phyloP scores from a whole-genome alignment of 2,888 invertebrate genomes.

The Fissipunctia ypsillon region DNA sequence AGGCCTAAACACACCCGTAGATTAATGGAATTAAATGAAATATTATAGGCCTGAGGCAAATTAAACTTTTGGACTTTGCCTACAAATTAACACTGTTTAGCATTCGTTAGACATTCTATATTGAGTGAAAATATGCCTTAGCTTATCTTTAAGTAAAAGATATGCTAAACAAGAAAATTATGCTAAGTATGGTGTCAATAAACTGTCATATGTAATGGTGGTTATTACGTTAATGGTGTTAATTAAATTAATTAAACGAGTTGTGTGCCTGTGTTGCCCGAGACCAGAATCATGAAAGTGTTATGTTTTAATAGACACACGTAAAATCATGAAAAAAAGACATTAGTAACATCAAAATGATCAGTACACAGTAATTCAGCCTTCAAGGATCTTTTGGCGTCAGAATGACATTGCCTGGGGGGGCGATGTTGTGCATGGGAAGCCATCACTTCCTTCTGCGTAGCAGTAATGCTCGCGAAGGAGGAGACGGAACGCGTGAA shows the following conservation, averaged over 20 bases:
- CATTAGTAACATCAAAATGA: no score
- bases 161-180: neutral
- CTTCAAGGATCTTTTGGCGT: no score
- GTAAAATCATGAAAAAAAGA: neutral
- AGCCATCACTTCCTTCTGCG: no score
- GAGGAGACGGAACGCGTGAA: no score
- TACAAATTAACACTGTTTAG: slow-evolving; percentile 2
- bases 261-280: neutral
- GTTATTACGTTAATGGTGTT: neutral
- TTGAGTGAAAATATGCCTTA: neutral
- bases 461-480: no score
- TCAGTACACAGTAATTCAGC: no score
- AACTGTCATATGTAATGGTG: neutral
- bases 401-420: no score
- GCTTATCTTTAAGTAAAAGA: slow-evolving; percentile 6
- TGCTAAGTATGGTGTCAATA: slow-evolving; percentile 20
- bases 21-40: neutral
- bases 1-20: no score
- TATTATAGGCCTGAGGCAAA: neutral
- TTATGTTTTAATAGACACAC: neutral
- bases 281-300: neutral
- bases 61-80: neutral
- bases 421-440: no score
- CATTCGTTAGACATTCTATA: slow-evolving; percentile 6
- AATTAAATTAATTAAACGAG: slow-evolving; percentile 1